Base-by-base conservation (phyloP, 2,888 invertebrate genomes). In the Malacosoma neustria region DNA sequence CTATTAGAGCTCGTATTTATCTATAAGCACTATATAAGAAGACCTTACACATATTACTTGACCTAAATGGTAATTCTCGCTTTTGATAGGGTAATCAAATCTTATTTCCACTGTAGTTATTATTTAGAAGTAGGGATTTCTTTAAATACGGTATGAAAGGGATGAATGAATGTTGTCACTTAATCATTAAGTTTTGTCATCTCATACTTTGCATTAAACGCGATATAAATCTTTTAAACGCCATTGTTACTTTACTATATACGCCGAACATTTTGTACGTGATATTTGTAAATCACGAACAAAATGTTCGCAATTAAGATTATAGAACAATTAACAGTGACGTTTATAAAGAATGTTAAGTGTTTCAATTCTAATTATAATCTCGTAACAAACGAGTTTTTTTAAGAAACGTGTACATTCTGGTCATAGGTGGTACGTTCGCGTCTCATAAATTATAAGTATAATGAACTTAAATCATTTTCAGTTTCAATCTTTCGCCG, bases 351-450 rank as follows among this genome's bases (percentile, higher is more conserved):
- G 13, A n/a, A 4, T 7, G 5, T 14, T 32, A 32, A 13, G 32
- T 13, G 14, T n/a, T 46, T 47, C 38, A 57, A 48, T 47, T 58
- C 22, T 61, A 61, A 59, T 62, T 49, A 51, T 63, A 55, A 52
- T 43, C 63, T 79, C 72, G 75, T 65, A 55, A 47, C 57, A 54
- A 60, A 61, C 67, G 72, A 72, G 70, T 60, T 56, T 60, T 67
- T 60, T 65, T 67, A 65, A 58, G 51, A 62, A 73, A 72, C 69
- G 85, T 85, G 85, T 82, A 76, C 70, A 66, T 74, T 84, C 85
- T 85, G 85, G 85, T 85, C 85, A 85, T 81, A 76, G 70, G 63
- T 57, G 69, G 68, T 69, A 64, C 61, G 62, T 59, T 51, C 49
- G 61, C 57, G 54, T 32, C 36, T 54, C 56, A 45, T 59, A 63